phyloP scores from a whole-genome alignment of 2,888 invertebrate species.

The Atherix ibis region DNA sequence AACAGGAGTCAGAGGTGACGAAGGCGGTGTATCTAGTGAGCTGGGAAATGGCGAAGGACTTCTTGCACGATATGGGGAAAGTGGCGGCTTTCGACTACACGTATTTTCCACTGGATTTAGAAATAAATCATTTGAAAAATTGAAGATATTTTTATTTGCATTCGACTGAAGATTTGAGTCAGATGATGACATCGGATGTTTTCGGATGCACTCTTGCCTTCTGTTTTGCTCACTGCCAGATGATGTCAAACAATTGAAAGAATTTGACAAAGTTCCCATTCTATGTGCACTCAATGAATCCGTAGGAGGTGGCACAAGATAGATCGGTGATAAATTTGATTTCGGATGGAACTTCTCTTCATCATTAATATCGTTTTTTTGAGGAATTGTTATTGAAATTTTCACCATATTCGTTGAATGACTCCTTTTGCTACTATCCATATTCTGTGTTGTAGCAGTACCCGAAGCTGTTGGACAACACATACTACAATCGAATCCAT shows the following conservation, averaged over 20 bases:
- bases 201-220: no score
- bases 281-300: constrained; percentile 13
- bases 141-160: constrained; percentile 24
- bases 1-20: constrained; percentile 31
- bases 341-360: constrained; percentile 16
- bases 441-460: not conserved
- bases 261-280: constrained; percentile 20
- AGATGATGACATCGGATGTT: constrained; percentile 21
- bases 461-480: constrained; percentile 29
- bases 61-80: constrained; percentile 25
- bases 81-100: constrained; percentile 20
- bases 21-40: constrained; percentile 26
- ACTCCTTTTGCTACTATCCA: constrained; percentile 7
- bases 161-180: constrained; percentile 25
- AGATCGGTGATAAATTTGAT: constrained; percentile 22
- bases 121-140: constrained; percentile 25
- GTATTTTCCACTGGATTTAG: constrained; percentile 16
- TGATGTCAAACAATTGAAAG: constrained; percentile 22
- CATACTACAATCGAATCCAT: constrained; percentile 37
- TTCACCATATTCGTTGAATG: constrained; percentile 16
- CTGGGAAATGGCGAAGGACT: constrained; percentile 25
- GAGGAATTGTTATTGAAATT: constrained; percentile 19
- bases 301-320: constrained; percentile 20
- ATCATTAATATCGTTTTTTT: constrained; percentile 1
- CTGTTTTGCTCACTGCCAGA: no score